Evolutionary conservation across 2,797 vertebrate species (phyloP).

Genomic region (Sebastolobus altivelis): DNA sequence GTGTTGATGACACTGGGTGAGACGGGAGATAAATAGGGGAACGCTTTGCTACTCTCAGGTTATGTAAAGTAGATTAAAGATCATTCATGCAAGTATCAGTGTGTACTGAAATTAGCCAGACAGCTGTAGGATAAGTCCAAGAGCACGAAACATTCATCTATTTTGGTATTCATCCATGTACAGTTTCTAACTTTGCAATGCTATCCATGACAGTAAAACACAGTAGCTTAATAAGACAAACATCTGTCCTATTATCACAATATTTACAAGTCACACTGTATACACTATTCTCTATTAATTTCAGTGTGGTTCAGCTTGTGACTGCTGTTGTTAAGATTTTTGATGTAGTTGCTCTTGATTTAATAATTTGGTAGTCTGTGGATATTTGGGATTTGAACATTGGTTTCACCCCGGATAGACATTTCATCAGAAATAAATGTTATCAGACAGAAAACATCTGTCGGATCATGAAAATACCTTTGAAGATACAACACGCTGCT

Average conservation of each 20-base stretch:
- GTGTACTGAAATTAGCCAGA: slow-evolving; percentile 14
- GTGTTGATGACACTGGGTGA: slow-evolving; percentile 28
- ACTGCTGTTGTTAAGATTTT: neutral
- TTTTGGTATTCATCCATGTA: neutral
- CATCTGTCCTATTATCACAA: neutral
- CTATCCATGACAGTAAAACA: neutral
- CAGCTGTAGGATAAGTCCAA: slow-evolving; percentile 1
- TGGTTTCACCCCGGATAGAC: neutral
- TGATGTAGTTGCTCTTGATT: neutral
- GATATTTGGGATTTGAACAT: neutral
- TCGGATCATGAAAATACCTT: slow-evolving; percentile 4
- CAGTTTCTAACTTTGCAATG: neutral
- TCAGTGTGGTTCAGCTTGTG: neutral
- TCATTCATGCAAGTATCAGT: slow-evolving; percentile 5
- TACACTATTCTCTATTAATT: neutral
- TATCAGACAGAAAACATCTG: slow-evolving; percentile 12
- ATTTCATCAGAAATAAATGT: neutral
- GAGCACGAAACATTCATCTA: neutral
- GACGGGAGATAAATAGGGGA: slow-evolving; percentile 22
- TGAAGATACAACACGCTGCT: slow-evolving; percentile 9
- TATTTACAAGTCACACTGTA: neutral
- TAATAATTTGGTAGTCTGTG: neutral
- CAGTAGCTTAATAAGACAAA: neutral
- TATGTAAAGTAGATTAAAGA: slow-evolving; percentile 55
- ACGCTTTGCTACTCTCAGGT: slow-evolving; percentile 9